Evolutionary conservation across 2,113 vertebrate genomes (phyloP).

Genomic region (Pelobates fuscus): DNA sequence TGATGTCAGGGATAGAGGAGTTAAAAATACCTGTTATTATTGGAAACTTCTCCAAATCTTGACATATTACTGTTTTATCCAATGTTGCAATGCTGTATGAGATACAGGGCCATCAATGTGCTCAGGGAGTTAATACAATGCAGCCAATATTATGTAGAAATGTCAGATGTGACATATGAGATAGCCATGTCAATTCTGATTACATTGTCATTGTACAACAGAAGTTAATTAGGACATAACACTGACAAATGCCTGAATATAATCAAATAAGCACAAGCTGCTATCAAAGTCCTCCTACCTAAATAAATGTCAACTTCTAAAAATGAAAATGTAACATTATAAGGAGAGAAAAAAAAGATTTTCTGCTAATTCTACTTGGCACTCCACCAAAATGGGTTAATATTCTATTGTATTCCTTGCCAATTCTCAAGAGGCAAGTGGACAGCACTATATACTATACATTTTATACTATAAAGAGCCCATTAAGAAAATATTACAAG

Average conservation of each 20-base stretch:
- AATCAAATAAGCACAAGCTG: conserved; percentile 60
- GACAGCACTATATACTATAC: too few relatives aligned
- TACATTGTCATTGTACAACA: conserved; percentile 56
- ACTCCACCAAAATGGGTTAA: background rate
- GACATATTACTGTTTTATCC: too few relatives aligned
- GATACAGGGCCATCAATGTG: too few relatives aligned
- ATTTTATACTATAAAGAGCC: too few relatives aligned
- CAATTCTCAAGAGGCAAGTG: too few relatives aligned
- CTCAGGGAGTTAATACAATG: background rate
- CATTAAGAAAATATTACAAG: too few relatives aligned
- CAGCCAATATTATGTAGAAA: background rate
- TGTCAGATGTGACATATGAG: conserved; percentile 52
- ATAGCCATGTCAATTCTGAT: conserved; percentile 52
- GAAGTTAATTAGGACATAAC: conserved; percentile 61
- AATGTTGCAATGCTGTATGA: too few relatives aligned
- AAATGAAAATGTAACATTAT: conserved; percentile 1
- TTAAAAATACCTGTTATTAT: too few relatives aligned
- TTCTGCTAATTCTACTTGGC: background rate
- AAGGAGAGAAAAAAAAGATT: background rate
- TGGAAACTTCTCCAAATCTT: too few relatives aligned
- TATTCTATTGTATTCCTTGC: background rate
- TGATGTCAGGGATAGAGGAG: too few relatives aligned
- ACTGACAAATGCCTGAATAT: conserved; percentile 59
- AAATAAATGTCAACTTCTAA: conserved; percentile 54
- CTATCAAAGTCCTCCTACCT: conserved; percentile 53